Evolutionary conservation across 2,888 invertebrate genomes (phyloP).

Genomic region (Agonopterix alstromeriana): DNA sequence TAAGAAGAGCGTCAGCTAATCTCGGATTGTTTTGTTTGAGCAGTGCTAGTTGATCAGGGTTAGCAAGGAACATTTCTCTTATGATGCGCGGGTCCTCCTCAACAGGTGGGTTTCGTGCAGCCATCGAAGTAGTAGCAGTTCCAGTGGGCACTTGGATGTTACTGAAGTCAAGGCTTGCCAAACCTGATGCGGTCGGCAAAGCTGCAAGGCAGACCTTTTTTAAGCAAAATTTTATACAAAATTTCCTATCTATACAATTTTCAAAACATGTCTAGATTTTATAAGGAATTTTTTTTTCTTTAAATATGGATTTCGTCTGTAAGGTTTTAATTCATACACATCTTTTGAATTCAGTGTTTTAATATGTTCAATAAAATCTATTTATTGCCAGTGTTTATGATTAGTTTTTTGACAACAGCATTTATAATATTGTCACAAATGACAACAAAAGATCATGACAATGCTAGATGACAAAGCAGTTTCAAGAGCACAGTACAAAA

Average conservation of each 20-base stretch:
- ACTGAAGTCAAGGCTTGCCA: slow-evolving; percentile 88
- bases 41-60: slow-evolving; percentile 93
- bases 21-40: slow-evolving; percentile 95
- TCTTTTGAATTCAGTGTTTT: no score
- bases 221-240: slow-evolving; percentile 3
- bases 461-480: slow-evolving; percentile 55
- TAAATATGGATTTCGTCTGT: no score
- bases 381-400: background rate
- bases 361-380: no score
- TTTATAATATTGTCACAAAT: slow-evolving; percentile 18
- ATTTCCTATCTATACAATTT: background rate
- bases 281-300: no score
- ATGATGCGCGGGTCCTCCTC: slow-evolving; percentile 92
- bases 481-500: slow-evolving; percentile 8
- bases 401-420: background rate
- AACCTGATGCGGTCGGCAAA: slow-evolving; percentile 48
- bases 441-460: slow-evolving; percentile 27
- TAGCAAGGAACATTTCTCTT: slow-evolving; percentile 89
- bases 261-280: background rate
- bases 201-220: slow-evolving; percentile 26
- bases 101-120: slow-evolving; percentile 50
- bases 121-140: slow-evolving; percentile 50
- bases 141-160: slow-evolving; percentile 89
- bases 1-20: slow-evolving; percentile 92
- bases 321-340: no score